Evolutionary conservation across 1,140 invertebrate genomes (phyloP).

Genomic region (Drosophila virilis): DNA sequence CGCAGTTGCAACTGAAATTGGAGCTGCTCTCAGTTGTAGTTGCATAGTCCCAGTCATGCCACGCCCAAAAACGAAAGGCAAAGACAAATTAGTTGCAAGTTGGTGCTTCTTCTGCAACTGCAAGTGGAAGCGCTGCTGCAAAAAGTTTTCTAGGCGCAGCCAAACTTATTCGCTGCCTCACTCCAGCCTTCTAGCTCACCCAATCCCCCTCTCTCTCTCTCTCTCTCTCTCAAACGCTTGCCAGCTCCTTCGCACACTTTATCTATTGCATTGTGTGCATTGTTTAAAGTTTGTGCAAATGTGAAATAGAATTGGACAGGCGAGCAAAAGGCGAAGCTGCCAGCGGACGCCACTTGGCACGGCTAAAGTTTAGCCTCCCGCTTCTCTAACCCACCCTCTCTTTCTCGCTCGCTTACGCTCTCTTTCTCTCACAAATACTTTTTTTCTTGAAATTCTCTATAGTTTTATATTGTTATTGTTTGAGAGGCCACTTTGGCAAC

Average conservation of each 20-base stretch:
- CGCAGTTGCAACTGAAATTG: constrained; percentile 13
- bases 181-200: not conserved
- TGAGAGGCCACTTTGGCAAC: constrained; percentile 68
- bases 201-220: not conserved
- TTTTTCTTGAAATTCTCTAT: constrained; percentile 15
- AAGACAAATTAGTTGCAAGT: constrained; percentile 79
- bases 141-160: constrained; percentile 50
- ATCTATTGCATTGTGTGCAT: constrained; percentile 54
- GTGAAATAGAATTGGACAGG: constrained; percentile 75
- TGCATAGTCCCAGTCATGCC: constrained; percentile 5
- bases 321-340: constrained; percentile 29
- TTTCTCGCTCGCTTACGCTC: not conserved
- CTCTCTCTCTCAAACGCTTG: not conserved
- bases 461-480: constrained; percentile 64
- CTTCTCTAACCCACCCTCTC: not conserved
- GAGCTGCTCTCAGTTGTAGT: constrained; percentile 14
- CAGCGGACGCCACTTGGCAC: constrained; percentile 61
- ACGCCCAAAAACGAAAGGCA: constrained; percentile 39
- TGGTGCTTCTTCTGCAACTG: constrained; percentile 54
- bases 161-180: constrained; percentile 28
- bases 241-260: constrained; percentile 1
- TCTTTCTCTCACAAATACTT: not conserved
- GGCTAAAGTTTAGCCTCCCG: constrained; percentile 56
- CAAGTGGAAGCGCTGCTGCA: constrained; percentile 19
- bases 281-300: constrained; percentile 78